Conservation (phyloP, 2,888 invertebrate genomes). For the Aspidiotus rigidus region DNA sequence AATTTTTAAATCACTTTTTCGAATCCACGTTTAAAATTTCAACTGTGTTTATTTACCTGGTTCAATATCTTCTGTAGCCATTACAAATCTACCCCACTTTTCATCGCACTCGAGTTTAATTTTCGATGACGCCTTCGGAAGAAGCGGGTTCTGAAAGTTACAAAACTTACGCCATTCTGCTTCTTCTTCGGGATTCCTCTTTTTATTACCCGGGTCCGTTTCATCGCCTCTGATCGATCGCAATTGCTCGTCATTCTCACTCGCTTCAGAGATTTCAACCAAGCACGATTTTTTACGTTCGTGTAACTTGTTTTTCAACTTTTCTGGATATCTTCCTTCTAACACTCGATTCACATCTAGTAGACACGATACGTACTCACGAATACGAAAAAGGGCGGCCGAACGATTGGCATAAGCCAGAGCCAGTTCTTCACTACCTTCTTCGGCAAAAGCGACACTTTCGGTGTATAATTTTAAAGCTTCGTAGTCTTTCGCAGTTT, state of each 20-base stretch:
- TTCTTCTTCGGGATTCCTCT: slow-evolving; percentile 7
- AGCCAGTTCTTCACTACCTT: slow-evolving; percentile 50
- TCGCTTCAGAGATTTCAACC: slow-evolving; percentile 20
- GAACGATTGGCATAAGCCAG: slow-evolving; percentile 61
- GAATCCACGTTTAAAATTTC: too few species aligned
- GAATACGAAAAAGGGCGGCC: slow-evolving; percentile 53
- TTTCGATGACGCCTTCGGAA: slow-evolving; percentile 56
- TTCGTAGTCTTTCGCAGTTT: slow-evolving; percentile 46
- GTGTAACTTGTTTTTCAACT: slow-evolving; percentile 55
- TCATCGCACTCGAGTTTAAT: slow-evolving; percentile 51
- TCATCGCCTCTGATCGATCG: not conserved
- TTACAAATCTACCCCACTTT: slow-evolving; percentile 58
- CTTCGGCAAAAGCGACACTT: slow-evolving; percentile 53
- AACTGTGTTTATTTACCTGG: slow-evolving; percentile 55
- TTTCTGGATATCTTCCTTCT: slow-evolving; percentile 53
- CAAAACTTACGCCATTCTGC: not conserved
- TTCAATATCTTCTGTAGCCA: slow-evolving; percentile 56
- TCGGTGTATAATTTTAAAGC: slow-evolving; percentile 54
- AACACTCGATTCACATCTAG: slow-evolving; percentile 55
- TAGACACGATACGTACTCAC: slow-evolving; percentile 55
- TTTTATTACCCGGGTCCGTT: not conserved
- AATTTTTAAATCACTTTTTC: too few species aligned
- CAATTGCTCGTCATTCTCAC: too few species aligned
- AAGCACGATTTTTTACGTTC: slow-evolving; percentile 45
- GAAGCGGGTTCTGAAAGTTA: slow-evolving; percentile 40